Conservation (phyloP, 2,888 invertebrate species). For the Eupithecia insigniata region DNA sequence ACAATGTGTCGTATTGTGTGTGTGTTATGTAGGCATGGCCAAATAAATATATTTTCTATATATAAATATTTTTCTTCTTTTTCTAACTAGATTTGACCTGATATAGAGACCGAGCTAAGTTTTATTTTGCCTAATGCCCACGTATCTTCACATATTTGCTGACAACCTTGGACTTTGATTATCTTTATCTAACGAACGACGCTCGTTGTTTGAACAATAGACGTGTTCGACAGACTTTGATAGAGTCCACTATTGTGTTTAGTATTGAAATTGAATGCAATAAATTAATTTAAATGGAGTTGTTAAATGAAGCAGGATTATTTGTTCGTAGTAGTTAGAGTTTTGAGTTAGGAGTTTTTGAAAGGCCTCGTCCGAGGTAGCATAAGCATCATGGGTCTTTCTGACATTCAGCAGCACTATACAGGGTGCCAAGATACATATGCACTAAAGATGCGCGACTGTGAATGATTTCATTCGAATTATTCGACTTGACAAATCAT, state of each 20-base stretch:
- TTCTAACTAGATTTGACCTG: not conserved
- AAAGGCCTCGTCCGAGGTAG: not conserved
- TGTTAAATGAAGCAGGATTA: not conserved
- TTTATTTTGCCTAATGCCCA: not conserved
- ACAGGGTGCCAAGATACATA: too few relatives aligned
- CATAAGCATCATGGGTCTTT: not conserved
- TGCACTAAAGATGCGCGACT: too few relatives aligned
- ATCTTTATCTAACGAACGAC: conserved; percentile 22
- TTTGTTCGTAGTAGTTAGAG: not conserved
- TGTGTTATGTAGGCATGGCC: too few relatives aligned
- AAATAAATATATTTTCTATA: too few relatives aligned
- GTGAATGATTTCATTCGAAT: too few relatives aligned
- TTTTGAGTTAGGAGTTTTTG: too few relatives aligned
- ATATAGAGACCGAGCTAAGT: not conserved
- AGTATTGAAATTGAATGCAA: not conserved
- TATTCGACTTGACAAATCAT: too few relatives aligned
- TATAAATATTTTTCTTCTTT: too few relatives aligned
- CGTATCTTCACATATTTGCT: conserved; percentile 20
- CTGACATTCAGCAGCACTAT: too few relatives aligned
- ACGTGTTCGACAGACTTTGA: conserved; percentile 5
- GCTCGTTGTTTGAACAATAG: conserved; percentile 17
- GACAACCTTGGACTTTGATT: conserved; percentile 30
- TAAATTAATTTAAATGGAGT: not conserved
- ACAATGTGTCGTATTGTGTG: too few relatives aligned
- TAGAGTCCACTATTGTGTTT: conserved; percentile 6